Evolutionary conservation across 2,797 vertebrate genomes (phyloP), one percentile per base, ranked within the genome.

Genomic region (Bradypodion pumilum): DNA sequence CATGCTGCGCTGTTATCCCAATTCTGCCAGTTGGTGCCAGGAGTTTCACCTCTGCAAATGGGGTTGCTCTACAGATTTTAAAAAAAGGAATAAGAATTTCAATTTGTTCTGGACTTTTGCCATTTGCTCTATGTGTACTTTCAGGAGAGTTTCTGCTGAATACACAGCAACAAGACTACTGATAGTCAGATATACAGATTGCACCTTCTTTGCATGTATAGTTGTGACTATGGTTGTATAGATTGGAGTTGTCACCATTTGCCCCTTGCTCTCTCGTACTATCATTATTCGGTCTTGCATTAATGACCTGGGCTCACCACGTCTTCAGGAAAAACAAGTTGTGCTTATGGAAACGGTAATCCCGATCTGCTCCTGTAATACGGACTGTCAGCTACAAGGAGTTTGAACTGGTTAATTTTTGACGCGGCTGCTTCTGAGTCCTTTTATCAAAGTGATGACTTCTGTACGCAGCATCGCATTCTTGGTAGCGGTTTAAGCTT

Each of bases 361-460:
- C 66, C 46, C 12, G n/a, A 46, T 19, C 46, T 62, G 25, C 81
- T 81, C 73, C 68, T 7, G 1, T 56, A 81, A 69, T 52, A 19
- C 59, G 25, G 40, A 27, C 40, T 49, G 65, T 49, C 46, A 49
- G 29, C 56, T 72, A 79, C 56, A 62, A 25, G 40, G 46, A 77
- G 32, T 40, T 25, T 46, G 59, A 85, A 72, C 66, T 72, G 56
- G 84, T 81, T 81, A 85, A 81, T 77, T 65, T 81, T 70, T 77
- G 56, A 42, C 72, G 32, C 35, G 40, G 65, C 42, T 16, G 37
- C 32, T 52, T 77, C 52, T 56, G 4, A 81, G 73, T 40, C 74
- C 63, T 81, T 69, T 81, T 77, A 63, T 72, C 73, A 49, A 70
- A 85, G 84, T 7, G 44, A 63, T 72, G 42, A 44, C 78, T 81